Percentiles rank a stretch among this genome's conserved stretches.
Evolutionary conservation across 2,888 invertebrate species (phyloP).

Genomic region (Phengaris arion): DNA sequence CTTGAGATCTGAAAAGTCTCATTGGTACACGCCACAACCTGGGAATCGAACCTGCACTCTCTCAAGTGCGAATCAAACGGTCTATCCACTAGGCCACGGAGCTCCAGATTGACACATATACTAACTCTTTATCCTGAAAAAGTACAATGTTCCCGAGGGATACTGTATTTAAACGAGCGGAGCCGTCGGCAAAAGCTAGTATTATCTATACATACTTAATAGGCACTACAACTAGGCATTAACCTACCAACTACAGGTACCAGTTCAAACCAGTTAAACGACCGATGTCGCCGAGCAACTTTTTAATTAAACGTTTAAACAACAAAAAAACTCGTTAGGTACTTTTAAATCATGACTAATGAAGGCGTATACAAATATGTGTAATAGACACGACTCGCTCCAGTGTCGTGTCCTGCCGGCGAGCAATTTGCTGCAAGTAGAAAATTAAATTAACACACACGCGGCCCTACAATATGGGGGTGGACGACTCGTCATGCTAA

Average conservation of each 20-base stretch:
- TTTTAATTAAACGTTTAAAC: conserved; percentile 9
- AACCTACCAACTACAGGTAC: background rate
- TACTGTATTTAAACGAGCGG: too few species aligned
- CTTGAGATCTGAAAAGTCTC: too few species aligned
- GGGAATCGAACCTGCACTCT: too few species aligned
- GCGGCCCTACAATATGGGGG: conserved; percentile 60
- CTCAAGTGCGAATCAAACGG: too few species aligned
- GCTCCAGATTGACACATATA: too few species aligned
- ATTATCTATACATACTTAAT: background rate
- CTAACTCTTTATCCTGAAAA: too few species aligned
- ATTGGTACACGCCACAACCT: too few species aligned
- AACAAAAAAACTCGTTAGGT: background rate
- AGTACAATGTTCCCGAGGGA: too few species aligned
- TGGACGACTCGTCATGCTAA: conserved; percentile 47
- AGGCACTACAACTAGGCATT: background rate
- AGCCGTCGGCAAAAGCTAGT: too few species aligned
- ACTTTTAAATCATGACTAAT: background rate
- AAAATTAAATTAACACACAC: conserved; percentile 79
- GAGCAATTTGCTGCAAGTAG: conserved; percentile 71
- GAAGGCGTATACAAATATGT: conserved; percentile 50
- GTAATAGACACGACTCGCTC: conserved; percentile 59
- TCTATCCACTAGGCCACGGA: too few species aligned
- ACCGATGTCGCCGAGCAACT: background rate
- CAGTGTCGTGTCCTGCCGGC: conserved; percentile 50
- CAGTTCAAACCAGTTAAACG: background rate